Conservation (phyloP, 2,888 invertebrate genomes). For the Apoderus coryli region DNA sequence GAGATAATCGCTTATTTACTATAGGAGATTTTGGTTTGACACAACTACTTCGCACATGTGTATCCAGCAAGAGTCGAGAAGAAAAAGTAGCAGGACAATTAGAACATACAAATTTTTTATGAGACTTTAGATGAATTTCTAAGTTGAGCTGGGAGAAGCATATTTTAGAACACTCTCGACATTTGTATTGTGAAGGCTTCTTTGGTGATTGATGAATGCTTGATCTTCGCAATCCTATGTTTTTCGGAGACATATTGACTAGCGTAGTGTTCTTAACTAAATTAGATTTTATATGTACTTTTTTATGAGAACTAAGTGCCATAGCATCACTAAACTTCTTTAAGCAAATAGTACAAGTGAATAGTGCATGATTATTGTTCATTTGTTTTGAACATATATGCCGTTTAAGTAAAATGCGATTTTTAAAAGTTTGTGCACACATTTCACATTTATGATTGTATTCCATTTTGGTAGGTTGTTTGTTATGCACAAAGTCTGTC, state of each 20-base stretch:
- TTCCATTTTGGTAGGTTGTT: constrained; percentile 14
- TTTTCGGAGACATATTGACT: constrained; percentile 23
- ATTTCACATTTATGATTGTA: constrained; percentile 25
- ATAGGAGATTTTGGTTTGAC: constrained; percentile 21
- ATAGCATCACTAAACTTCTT: constrained; percentile 21
- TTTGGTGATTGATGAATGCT: constrained; percentile 1
- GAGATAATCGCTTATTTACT: constrained; percentile 16
- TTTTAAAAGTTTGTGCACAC: constrained; percentile 26
- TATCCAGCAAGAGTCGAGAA: constrained; percentile 26
- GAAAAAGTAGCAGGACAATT: constrained; percentile 24
- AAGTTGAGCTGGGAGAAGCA: constrained; percentile 22
- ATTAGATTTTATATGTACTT: constrained; percentile 24
- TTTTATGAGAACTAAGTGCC: constrained; percentile 24
- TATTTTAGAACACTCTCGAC: constrained; percentile 23
- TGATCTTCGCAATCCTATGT: constrained; percentile 13
- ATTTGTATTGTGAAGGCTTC: constrained; percentile 17
- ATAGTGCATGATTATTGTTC: too few relatives aligned
- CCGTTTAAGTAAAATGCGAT: constrained; percentile 23
- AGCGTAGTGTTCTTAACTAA: constrained; percentile 22
- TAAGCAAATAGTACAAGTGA: constrained; percentile 24
- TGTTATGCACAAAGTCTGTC: constrained; percentile 9
- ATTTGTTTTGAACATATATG: constrained; percentile 21
- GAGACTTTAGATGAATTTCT: constrained; percentile 22
- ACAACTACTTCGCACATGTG: constrained; percentile 26
- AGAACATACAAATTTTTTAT: constrained; percentile 24